Conservation (phyloP, 2,113 vertebrate genomes). For the Dicrurus megarhynchus region DNA sequence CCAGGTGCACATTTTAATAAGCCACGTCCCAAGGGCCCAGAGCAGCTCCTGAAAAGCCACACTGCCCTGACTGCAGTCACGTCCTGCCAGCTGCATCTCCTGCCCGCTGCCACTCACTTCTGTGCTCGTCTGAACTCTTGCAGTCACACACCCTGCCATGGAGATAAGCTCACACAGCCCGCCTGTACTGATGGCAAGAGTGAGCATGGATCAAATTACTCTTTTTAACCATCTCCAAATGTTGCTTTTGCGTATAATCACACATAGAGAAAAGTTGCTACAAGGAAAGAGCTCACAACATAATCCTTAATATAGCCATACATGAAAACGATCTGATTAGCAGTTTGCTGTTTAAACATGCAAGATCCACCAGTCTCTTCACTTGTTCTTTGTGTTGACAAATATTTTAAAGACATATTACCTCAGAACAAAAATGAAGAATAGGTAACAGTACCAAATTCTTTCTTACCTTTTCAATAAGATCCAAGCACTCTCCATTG, state of each 20-base stretch:
- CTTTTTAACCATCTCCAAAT: not conserved
- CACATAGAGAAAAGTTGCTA: not conserved
- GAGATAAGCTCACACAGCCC: accelerated
- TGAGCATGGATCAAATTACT: accelerated
- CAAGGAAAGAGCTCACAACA: not conserved
- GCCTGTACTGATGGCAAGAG: not conserved
- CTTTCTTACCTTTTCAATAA: conserved; percentile 91
- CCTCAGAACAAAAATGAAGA: not conserved
- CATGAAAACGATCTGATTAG: not conserved
- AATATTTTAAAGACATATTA: not conserved
- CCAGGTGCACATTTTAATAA: not conserved
- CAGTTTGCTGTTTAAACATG: not conserved
- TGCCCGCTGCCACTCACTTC: accelerated
- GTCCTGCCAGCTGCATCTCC: not conserved
- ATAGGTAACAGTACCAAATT: not conserved
- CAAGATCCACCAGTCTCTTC: not conserved
- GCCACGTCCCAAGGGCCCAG: not conserved
- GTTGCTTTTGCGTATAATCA: not conserved
- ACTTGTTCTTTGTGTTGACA: not conserved
- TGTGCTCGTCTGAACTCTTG: accelerated
- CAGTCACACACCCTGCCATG: not conserved
- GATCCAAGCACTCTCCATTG: conserved; percentile 95
- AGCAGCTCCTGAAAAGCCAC: not conserved
- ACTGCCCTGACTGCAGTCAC: not conserved
- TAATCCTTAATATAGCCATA: not conserved